Evolutionary conservation across 2,113 vertebrate genomes (phyloP), one percentile per base, ranked within the genome.

Genomic region (Pedetes capensis): DNA sequence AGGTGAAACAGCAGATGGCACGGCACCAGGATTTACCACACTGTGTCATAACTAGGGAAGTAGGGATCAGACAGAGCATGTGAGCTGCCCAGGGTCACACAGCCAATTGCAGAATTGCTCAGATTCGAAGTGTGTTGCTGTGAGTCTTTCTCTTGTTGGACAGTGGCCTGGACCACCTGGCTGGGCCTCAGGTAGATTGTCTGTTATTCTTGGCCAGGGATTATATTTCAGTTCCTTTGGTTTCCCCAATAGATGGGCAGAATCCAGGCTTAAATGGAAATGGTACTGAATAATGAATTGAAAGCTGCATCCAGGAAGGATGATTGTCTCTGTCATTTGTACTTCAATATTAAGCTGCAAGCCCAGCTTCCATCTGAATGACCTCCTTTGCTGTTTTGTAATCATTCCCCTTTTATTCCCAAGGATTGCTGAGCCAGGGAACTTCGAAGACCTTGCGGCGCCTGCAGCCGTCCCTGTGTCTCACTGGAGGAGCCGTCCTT

Each of bases 11-110:
- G 2, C 8, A 49, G 76, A 23, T 1, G 1, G 25, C 25, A 4
- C 42, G 11, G 3, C 32, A 3, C 14, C 11, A 32, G 59, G 3
- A 0, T 29, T 12, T 3, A 6, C 13, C 17, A 2, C 29, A 7
- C 22, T 1, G 0, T 37, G 23, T 61, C 11, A 44, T 55, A 39
- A 1, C 8, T 0, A 13, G 25, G 64, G 37, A 63, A 8, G 0
- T 4, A 2, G 47, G 2, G 23, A 4, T 42, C 61, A n/a, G n/a
- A n/a, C n/a, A n/a, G n/a, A n/a, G n/a, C n/a, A 22, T 34, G 55
- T 22, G 23, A 11, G 57, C 49, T 8, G 18, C 61, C 64, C 57
- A 22, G 5, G 32, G 59, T 37, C 59, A 37, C 55, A 34, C 5
- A 27, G 83, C 2, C 3, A 22, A 42, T 6, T 22, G 25, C 22